phyloP scores from a whole-genome alignment of 1,140 invertebrate species.

The Campoletis sonorensis region DNA sequence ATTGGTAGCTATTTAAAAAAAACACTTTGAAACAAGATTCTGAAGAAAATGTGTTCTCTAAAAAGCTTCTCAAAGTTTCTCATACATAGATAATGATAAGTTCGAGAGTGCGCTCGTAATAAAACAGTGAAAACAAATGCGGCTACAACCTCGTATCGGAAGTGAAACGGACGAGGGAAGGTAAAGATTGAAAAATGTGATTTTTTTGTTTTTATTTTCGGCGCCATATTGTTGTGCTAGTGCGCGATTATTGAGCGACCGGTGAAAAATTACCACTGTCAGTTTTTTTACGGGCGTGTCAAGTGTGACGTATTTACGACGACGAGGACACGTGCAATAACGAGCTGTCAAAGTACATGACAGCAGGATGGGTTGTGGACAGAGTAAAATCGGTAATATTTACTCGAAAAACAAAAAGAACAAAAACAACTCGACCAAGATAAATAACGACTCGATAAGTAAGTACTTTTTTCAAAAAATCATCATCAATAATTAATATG shows the following conservation, averaged over 20 bases:
- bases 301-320: not conserved
- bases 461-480: slow-evolving; percentile 57
- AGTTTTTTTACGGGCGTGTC: too few species aligned
- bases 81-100: not conserved
- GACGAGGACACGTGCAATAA: not conserved
- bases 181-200: not conserved
- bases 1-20: too few species aligned
- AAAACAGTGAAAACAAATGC: not conserved
- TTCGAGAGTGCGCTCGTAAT: not conserved
- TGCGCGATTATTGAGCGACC: not conserved
- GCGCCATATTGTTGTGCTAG: not conserved
- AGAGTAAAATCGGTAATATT: slow-evolving; percentile 79
- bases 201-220: not conserved
- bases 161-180: not conserved
- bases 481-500: too few species aligned
- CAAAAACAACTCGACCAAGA: slow-evolving; percentile 74
- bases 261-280: too few species aligned
- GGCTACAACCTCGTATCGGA: not conserved
- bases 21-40: too few species aligned
- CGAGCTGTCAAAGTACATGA: not conserved
- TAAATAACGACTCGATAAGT: slow-evolving; percentile 73
- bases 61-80: not conserved
- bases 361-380: slow-evolving; percentile 78
- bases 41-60: too few species aligned
- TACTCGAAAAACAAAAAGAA: slow-evolving; percentile 78